Percentiles rank a stretch among this genome's conserved stretches.
Evolutionary conservation across 2,888 invertebrate genomes (phyloP).

Genomic region (Caenorhabditis angaria): DNA sequence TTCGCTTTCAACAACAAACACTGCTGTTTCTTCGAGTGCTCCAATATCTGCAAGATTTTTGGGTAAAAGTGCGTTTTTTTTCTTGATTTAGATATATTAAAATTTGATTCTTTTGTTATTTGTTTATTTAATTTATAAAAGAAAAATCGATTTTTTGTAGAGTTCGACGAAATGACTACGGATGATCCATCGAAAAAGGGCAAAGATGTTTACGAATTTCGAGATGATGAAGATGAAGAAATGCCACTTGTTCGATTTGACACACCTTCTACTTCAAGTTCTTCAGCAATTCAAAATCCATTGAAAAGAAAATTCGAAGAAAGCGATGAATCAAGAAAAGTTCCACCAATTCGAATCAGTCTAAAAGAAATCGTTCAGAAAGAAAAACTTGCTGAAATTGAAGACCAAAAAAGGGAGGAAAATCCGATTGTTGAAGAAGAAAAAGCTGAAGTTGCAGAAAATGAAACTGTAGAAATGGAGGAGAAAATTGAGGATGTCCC

Average conservation of each 20-base stretch:
- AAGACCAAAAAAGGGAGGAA: too few relatives aligned
- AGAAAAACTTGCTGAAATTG: too few relatives aligned
- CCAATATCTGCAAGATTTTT: background rate
- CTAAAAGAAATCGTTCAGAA: too few relatives aligned
- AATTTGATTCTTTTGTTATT: too few relatives aligned
- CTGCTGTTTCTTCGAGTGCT: background rate
- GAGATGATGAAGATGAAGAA: slow-evolving; percentile 7
- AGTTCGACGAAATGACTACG: background rate
- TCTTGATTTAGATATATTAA: too few relatives aligned
- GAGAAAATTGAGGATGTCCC: too few relatives aligned
- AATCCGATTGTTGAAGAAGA: too few relatives aligned
- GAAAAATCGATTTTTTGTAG: background rate
- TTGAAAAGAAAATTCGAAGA: background rate
- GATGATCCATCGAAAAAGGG: background rate
- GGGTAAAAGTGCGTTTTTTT: background rate
- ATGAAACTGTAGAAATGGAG: too few relatives aligned
- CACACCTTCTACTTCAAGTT: background rate
- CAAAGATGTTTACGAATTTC: slow-evolving; percentile 12
- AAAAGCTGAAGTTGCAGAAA: too few relatives aligned
- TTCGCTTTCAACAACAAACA: background rate
- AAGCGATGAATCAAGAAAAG: background rate
- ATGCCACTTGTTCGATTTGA: background rate
- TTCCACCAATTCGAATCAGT: background rate
- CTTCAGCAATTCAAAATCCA: background rate
- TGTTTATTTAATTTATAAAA: background rate